phyloP scores from a whole-genome alignment of 2,113 vertebrate genomes.

The Acrocephalus kingi region DNA sequence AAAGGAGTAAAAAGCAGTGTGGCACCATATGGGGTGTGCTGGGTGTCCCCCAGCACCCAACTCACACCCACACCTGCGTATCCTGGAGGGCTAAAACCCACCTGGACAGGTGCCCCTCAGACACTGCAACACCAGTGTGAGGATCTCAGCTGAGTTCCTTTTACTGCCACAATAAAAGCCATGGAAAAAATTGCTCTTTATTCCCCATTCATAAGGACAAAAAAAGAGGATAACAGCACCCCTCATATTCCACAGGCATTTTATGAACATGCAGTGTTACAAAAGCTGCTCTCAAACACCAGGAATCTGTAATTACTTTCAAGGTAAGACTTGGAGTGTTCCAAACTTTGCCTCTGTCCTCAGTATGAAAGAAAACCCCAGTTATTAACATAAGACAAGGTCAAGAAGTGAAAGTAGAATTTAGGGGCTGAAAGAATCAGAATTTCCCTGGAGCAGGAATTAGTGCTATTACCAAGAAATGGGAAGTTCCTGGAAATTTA shows the following conservation, averaged over 20 bases:
- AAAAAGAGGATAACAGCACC: neutral
- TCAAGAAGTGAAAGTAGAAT: neutral
- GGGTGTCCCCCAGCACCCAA: neutral
- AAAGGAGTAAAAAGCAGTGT: neutral
- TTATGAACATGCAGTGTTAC: neutral
- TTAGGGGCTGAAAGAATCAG: neutral
- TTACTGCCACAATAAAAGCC: neutral
- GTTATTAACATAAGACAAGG: neutral
- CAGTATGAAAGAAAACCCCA: neutral
- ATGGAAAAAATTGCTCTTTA: neutral
- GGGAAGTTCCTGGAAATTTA: neutral
- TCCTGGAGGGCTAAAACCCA: neutral
- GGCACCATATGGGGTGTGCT: fast-evolving
- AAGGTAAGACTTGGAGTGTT: neutral
- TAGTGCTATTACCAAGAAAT: neutral
- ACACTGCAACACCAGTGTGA: neutral
- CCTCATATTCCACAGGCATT: neutral
- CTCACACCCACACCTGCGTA: neutral
- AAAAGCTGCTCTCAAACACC: neutral
- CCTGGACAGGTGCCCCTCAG: neutral
- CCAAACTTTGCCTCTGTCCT: neutral
- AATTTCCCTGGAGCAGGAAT: neutral
- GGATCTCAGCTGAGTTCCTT: neutral
- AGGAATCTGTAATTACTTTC: neutral
- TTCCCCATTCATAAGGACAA: neutral